Percentiles rank a stretch among this genome's conserved stretches.
phyloP scores from a whole-genome alignment of 2,797 vertebrate genomes.

The Amblyraja radiata region DNA sequence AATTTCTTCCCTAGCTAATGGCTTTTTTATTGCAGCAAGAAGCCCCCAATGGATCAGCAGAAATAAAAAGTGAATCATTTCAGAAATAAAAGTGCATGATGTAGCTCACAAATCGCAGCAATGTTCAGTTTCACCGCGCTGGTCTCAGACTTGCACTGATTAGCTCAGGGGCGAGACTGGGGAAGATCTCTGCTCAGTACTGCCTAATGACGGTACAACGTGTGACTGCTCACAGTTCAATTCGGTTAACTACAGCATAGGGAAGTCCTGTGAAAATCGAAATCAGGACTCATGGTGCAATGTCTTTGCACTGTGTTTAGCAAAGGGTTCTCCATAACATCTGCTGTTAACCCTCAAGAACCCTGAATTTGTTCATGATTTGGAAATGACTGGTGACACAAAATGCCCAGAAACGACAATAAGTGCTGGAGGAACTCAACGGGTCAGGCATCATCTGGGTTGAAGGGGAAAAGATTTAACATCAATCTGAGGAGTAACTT shows the following conservation, averaged over 20 bases:
- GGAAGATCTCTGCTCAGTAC: background rate
- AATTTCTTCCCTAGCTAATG: conserved; percentile 5
- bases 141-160: background rate
- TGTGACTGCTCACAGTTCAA: background rate
- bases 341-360: too few relatives aligned
- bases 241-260: background rate
- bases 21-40: conserved; percentile 9
- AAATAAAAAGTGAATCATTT: conserved; percentile 12
- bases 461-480: too few relatives aligned
- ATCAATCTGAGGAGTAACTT: too few relatives aligned
- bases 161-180: background rate
- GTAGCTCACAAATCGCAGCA: background rate
- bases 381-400: background rate
- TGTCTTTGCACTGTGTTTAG: background rate
- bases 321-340: background rate
- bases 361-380: background rate
- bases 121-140: background rate
- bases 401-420: too few relatives aligned
- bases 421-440: too few relatives aligned
- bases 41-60: conserved; percentile 16
- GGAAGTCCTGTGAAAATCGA: background rate
- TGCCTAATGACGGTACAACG: background rate
- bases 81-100: background rate
- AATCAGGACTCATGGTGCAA: background rate
- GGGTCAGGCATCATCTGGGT: too few relatives aligned